Evolutionary conservation across 2,797 vertebrate genomes (phyloP).

Genomic region (Argya squamiceps): DNA sequence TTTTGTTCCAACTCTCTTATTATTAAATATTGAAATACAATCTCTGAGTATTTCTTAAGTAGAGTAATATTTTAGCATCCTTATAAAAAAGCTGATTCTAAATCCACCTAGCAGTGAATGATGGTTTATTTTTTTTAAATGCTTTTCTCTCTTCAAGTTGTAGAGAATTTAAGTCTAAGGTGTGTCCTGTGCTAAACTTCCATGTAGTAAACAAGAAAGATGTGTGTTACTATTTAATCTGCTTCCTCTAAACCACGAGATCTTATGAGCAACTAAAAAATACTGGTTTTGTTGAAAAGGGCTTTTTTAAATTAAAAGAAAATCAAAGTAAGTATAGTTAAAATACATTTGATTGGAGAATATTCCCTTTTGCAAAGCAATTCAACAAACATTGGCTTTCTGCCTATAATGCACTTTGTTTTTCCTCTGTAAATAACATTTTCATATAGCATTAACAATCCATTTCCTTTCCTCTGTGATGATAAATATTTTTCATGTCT

Average conservation of each 20-base stretch:
- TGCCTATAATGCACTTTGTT: neutral
- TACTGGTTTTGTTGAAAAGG: neutral
- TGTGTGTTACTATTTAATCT: neutral
- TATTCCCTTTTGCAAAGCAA: neutral
- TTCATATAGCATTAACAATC: neutral
- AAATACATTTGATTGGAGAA: neutral
- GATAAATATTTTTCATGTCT: neutral
- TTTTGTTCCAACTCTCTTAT: neutral
- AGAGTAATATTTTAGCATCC: neutral
- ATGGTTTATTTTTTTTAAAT: neutral
- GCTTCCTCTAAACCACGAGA: neutral
- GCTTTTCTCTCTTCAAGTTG: neutral
- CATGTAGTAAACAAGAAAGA: neutral
- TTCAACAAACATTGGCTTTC: neutral
- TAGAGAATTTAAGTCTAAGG: neutral
- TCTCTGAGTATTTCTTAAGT: neutral
- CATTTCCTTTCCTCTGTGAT: neutral
- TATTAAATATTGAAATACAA: slow-evolving; percentile 25
- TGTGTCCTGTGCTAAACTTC: neutral
- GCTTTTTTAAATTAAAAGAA: neutral
- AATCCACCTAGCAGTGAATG: neutral
- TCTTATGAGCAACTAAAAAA: neutral
- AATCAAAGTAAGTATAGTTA: neutral
- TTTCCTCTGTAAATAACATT: neutral
- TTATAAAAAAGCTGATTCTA: neutral